Evolutionary conservation across 2,888 invertebrate genomes (phyloP).

Genomic region (Coenonympha glycerion): DNA sequence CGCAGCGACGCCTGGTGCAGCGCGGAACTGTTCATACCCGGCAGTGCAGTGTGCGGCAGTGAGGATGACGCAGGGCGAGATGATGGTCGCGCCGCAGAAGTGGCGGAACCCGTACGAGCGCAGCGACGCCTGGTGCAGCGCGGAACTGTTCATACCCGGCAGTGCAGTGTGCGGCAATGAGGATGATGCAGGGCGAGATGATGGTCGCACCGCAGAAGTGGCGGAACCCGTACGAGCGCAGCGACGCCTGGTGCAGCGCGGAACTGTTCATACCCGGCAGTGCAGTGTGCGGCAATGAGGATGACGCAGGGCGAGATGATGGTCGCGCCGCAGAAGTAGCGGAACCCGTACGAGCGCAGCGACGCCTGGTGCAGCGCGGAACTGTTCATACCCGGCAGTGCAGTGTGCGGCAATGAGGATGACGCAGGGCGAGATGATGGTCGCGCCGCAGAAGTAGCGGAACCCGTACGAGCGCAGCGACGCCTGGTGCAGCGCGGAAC

Average conservation of each 20-base stretch:
- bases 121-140: conserved; percentile 73
- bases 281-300: conserved; percentile 76
- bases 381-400: conserved; percentile 57
- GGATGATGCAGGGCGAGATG: conserved; percentile 66
- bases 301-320: conserved; percentile 70
- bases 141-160: conserved; percentile 52
- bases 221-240: conserved; percentile 61
- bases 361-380: conserved; percentile 72
- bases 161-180: conserved; percentile 77
- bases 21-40: conserved; percentile 49
- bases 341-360: conserved; percentile 57
- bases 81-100: conserved; percentile 77
- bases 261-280: conserved; percentile 55
- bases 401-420: conserved; percentile 77
- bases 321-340: conserved; percentile 78
- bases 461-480: conserved; percentile 65
- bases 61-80: conserved; percentile 69
- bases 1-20: conserved; percentile 75
- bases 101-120: conserved; percentile 67
- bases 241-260: conserved; percentile 72
- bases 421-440: conserved; percentile 69
- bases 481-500: conserved; percentile 65
- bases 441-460: conserved; percentile 78
- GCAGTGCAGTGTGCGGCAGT: conserved; percentile 77
- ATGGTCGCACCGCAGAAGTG: conserved; percentile 79